These are phyloP conservation scores for Gallinago nigripennis DNA, from an alignment of 2,797 vertebrate species.

Conservation along the genomic window DNA sequence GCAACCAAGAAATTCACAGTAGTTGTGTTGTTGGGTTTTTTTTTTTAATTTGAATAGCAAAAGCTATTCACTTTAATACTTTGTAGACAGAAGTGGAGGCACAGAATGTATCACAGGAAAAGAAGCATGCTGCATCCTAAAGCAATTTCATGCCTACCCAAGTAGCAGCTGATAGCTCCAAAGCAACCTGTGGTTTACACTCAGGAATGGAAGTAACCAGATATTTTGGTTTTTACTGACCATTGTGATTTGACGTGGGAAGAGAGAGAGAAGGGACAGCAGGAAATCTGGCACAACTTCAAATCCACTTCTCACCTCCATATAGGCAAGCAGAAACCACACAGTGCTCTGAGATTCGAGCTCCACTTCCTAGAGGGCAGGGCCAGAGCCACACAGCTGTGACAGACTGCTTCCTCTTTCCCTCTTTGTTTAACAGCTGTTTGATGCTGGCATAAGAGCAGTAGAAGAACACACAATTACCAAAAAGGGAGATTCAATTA, in stretches of 20 bases:
- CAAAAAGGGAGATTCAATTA: not conserved
- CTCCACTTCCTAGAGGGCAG: not conserved
- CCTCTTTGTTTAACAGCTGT: not conserved
- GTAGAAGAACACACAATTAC: not conserved
- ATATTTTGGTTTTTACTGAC: not conserved
- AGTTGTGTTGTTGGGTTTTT: not conserved
- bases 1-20: not conserved
- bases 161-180: not conserved
- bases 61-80: not conserved
- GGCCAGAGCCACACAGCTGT: not conserved
- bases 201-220: rapidly evolving
- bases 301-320: not conserved
- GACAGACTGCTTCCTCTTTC: not conserved
- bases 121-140: not conserved
- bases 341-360: not conserved
- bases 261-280: not conserved
- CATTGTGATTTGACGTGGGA: not conserved
- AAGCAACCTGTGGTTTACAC: rapidly evolving
- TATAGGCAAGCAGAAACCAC: not conserved
- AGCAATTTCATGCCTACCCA: not conserved
- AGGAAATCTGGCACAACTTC: not conserved
- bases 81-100: not conserved
- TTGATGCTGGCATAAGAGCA: not conserved
- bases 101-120: not conserved
- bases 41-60: not conserved